Evolutionary conservation across 2,888 invertebrate species (phyloP).

Genomic region (Mesorhabditis spiculigera): DNA sequence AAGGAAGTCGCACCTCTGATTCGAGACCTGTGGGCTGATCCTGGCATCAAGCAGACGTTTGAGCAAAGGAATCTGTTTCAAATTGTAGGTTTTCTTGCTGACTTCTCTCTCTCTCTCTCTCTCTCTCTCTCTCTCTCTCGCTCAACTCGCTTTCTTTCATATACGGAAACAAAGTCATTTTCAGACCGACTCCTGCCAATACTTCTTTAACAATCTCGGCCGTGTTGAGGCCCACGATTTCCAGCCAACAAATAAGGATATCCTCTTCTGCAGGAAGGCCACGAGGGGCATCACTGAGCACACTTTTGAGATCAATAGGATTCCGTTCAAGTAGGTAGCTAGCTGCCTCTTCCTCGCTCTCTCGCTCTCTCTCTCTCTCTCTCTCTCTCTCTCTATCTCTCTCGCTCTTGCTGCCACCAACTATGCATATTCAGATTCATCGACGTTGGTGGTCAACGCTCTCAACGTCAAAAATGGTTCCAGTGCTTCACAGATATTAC

Average conservation of each 20-base stretch:
- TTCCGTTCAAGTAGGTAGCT: conserved; percentile 72
- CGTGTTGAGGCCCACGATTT: conserved; percentile 72
- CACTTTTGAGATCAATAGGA: conserved; percentile 83
- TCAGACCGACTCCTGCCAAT: conserved; percentile 90
- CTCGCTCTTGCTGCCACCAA: neutral
- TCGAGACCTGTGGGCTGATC: conserved; percentile 83
- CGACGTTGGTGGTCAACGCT: conserved; percentile 80
- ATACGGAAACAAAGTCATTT: conserved; percentile 57
- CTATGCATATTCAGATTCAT: conserved; percentile 57
- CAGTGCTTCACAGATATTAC: conserved; percentile 90
- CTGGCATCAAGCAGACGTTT: conserved; percentile 83
- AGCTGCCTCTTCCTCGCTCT: neutral
- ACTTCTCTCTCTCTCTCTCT: no score
- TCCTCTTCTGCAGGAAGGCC: conserved; percentile 92
- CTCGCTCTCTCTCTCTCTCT: no score
- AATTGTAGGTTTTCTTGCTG: conserved; percentile 70
- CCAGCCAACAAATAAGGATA: conserved; percentile 68
- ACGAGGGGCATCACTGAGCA: conserved; percentile 96
- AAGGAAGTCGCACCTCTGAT: conserved; percentile 80
- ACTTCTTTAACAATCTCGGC: conserved; percentile 88
- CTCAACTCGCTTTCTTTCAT: neutral
- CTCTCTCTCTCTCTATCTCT: neutral
- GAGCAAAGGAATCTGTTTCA: conserved; percentile 93
- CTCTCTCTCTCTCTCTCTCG: neutral
- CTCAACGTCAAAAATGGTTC: conserved; percentile 97